Conservation (phyloP, 2,888 invertebrate genomes). For the Mactromeris polynyma region DNA sequence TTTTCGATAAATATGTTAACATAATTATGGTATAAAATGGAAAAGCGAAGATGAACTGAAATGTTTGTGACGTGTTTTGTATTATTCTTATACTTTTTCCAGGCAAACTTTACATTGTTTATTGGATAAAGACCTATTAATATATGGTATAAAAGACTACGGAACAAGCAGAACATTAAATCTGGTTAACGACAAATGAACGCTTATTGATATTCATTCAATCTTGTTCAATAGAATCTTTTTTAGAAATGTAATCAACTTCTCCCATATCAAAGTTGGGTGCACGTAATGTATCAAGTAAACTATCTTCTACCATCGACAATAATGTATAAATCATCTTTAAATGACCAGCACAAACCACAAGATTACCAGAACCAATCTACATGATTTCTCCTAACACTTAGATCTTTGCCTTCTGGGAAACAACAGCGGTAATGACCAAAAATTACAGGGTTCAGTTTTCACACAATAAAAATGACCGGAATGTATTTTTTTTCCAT, state of each 20-base stretch:
- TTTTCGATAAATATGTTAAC: too few relatives aligned
- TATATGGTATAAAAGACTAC: too few relatives aligned
- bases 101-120: too few relatives aligned
- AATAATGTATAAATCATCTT: not conserved
- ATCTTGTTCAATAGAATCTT: not conserved
- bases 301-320: not conserved
- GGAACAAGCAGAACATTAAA: too few relatives aligned
- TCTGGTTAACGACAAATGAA: too few relatives aligned
- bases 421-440: not conserved
- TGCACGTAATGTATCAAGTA: not conserved
- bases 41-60: too few relatives aligned
- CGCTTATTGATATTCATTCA: not conserved
- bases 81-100: too few relatives aligned
- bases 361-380: not conserved
- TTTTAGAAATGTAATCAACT: not conserved
- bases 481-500: not conserved
- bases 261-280: not conserved
- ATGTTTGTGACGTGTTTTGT: too few relatives aligned
- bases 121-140: too few relatives aligned
- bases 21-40: too few relatives aligned
- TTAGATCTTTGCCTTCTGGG: not conserved
- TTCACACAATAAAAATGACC: not conserved
- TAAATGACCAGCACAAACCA: not conserved
- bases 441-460: constrained; percentile 1
- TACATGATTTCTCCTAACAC: not conserved